A percentile compares a stretch with the other conserved stretches of the same genome.
phyloP scores from a whole-genome alignment of 2,888 invertebrate genomes.

The Strigamia crassipes region DNA sequence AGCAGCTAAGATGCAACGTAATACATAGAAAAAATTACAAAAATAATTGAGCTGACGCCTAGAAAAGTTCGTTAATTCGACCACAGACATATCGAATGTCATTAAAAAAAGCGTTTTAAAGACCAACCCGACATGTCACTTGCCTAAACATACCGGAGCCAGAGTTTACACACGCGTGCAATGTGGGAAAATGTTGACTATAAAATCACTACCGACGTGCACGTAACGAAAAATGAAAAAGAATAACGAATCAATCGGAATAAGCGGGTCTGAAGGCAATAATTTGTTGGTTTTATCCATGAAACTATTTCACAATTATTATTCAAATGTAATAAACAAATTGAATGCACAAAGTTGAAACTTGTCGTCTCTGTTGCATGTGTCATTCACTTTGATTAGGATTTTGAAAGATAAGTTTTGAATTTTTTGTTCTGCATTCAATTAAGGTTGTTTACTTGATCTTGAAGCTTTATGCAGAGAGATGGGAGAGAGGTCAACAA shows the following conservation, averaged over 20 bases:
- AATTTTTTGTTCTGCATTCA: not conserved
- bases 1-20: too few relatives aligned
- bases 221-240: slow-evolving; percentile 10
- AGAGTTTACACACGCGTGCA: slow-evolving; percentile 76
- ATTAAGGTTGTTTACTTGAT: slow-evolving; percentile 38
- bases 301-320: not conserved
- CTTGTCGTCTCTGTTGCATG: not conserved
- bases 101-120: slow-evolving; percentile 48
- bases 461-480: slow-evolving; percentile 28
- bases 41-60: not conserved
- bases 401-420: not conserved
- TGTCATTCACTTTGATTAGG: not conserved
- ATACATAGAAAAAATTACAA: too few relatives aligned
- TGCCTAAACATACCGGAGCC: slow-evolving; percentile 50
- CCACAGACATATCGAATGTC: slow-evolving; percentile 45
- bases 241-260: too few relatives aligned
- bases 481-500: slow-evolving; percentile 42
- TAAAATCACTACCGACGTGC: slow-evolving; percentile 80
- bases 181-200: slow-evolving; percentile 89
- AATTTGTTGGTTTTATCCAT: not conserved
- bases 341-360: not conserved
- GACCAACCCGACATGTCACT: slow-evolving; percentile 47
- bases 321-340: not conserved
- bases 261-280: not conserved
- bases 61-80: slow-evolving; percentile 44